Percentiles rank a stretch among this genome's conserved stretches.
Conservation (phyloP, 2,113 vertebrate genomes). For the Cyrtonyx montezumae region DNA sequence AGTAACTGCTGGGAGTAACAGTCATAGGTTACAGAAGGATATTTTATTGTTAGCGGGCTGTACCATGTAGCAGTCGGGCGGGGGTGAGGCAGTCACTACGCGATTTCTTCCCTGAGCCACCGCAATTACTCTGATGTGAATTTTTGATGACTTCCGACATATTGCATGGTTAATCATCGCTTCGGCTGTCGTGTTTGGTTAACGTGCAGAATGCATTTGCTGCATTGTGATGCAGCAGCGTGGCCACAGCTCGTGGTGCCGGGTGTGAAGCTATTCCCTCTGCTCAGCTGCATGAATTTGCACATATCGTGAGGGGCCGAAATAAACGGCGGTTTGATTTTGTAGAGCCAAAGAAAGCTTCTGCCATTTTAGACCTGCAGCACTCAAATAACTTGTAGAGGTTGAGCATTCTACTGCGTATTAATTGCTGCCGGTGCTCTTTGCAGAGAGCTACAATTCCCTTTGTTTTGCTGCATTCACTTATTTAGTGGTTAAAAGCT, state of each 20-base stretch:
- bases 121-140: conserved; percentile 98
- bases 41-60: conserved; percentile 97
- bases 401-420: conserved; percentile 13
- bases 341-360: conserved; percentile 63
- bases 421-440: conserved; percentile 19
- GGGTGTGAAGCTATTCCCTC: conserved; percentile 83
- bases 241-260: conserved; percentile 77
- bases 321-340: conserved; percentile 75
- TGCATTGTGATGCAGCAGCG: conserved; percentile 81
- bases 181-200: conserved; percentile 98
- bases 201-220: conserved; percentile 89
- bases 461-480: conserved; percentile 55
- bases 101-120: conserved; percentile 77
- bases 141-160: conserved; percentile 98
- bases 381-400: conserved; percentile 18
- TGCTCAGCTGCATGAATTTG: conserved; percentile 80
- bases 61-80: conserved; percentile 88
- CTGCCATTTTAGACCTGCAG: conserved; percentile 77
- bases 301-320: conserved; percentile 78
- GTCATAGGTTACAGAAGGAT: conserved; percentile 92
- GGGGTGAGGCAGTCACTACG: conserved; percentile 77
- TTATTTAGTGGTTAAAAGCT: conserved; percentile 67
- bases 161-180: conserved; percentile 96
- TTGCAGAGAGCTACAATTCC: conserved; percentile 44
- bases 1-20: conserved; percentile 90